Evolutionary conservation across 1,140 invertebrate genomes (phyloP).

Genomic region (Plodia interpunctella): DNA sequence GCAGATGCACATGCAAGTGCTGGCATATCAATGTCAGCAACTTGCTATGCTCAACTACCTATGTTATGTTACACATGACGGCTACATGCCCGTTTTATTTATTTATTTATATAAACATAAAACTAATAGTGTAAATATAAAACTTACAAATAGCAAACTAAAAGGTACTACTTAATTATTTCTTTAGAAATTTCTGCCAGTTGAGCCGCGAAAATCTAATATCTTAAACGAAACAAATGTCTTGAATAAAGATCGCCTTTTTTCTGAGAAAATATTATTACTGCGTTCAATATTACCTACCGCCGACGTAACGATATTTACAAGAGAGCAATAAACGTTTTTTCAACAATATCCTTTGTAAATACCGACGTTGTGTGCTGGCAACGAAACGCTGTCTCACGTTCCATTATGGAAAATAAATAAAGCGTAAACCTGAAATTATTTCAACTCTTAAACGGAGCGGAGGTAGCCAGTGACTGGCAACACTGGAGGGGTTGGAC

Average conservation of each 20-base stretch:
- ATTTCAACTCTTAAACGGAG: constrained; percentile 63
- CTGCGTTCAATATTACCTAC: not conserved
- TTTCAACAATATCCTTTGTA: constrained; percentile 26
- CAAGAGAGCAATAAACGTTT: constrained; percentile 20
- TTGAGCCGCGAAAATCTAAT: too few species aligned
- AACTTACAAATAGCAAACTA: too few species aligned
- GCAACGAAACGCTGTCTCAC: constrained; percentile 47
- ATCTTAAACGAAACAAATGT: too few species aligned
- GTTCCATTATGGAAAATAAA: constrained; percentile 68
- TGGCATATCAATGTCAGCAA: too few species aligned
- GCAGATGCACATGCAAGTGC: too few species aligned
- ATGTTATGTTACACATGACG: too few species aligned
- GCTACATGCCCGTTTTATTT: too few species aligned
- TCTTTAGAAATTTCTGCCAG: too few species aligned
- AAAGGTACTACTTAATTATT: too few species aligned
- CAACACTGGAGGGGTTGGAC: constrained; percentile 42
- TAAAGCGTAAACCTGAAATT: constrained; percentile 65
- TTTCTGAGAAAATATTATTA: not conserved
- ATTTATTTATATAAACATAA: too few species aligned
- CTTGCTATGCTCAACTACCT: too few species aligned
- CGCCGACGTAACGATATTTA: constrained; percentile 5
- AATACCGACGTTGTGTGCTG: constrained; percentile 23
- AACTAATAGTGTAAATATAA: too few species aligned
- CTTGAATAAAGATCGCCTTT: not conserved
- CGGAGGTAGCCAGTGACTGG: constrained; percentile 49